Evolutionary conservation across 2,113 vertebrate species (phyloP).

Genomic region (Lichenostomus cassidix): DNA sequence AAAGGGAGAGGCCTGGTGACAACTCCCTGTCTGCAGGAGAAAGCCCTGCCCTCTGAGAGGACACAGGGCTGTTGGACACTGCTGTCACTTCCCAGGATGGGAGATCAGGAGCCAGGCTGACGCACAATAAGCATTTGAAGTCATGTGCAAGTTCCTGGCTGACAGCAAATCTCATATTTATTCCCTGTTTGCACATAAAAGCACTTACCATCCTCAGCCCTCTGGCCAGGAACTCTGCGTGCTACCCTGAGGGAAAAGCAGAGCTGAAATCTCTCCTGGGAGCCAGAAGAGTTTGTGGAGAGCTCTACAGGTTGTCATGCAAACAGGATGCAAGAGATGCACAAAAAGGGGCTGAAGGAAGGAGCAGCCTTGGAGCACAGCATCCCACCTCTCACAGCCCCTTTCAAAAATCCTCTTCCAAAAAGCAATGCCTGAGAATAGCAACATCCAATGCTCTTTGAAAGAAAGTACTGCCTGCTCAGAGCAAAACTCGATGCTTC

Average conservation of each 20-base stretch:
- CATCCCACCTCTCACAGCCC: not conserved
- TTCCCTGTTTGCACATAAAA: not conserved
- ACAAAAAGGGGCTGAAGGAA: not conserved
- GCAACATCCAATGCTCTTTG: not conserved
- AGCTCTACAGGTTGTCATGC: fast-evolving
- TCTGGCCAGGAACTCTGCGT: fast-evolving
- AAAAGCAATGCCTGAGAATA: not conserved
- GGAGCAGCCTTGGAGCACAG: not conserved
- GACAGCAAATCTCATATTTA: not conserved
- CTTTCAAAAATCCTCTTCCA: not conserved
- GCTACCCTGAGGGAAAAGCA: not conserved
- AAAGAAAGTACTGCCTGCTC: not conserved
- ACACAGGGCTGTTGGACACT: not conserved
- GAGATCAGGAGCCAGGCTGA: not conserved
- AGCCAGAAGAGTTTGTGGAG: not conserved
- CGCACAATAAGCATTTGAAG: not conserved
- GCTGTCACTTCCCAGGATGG: not conserved
- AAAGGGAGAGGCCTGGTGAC: not conserved
- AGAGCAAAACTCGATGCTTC: not conserved
- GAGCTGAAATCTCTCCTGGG: not conserved
- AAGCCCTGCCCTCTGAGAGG: not conserved
- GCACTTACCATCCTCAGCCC: not conserved
- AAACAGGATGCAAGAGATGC: not conserved
- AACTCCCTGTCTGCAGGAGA: not conserved
- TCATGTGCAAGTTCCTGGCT: fast-evolving